Percentiles rank a stretch among this genome's conserved stretches.
Evolutionary conservation across 1,140 invertebrate genomes (phyloP).

Genomic region (Eriocheir sinensis): DNA sequence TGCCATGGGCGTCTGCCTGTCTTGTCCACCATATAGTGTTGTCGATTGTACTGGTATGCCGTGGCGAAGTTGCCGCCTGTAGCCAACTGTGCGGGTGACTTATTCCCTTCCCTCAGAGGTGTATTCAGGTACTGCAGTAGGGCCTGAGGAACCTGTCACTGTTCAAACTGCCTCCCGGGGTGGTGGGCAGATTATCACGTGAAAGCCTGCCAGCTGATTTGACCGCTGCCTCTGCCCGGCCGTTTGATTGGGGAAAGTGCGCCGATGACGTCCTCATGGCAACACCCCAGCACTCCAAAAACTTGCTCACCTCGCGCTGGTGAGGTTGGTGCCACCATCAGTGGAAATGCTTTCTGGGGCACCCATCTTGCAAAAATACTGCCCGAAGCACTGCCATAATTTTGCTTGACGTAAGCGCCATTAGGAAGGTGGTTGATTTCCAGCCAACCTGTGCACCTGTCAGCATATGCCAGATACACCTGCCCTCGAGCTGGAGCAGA

Average conservation of each 20-base stretch:
- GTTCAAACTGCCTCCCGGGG: background rate
- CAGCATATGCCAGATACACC: background rate
- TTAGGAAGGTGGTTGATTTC: background rate
- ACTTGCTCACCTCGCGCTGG: background rate
- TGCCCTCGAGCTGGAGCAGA: background rate
- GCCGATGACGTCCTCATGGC: conserved; percentile 25
- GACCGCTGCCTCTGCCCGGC: conserved; percentile 71
- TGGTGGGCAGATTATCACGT: background rate
- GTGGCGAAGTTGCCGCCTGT: too few species aligned
- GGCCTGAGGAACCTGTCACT: background rate
- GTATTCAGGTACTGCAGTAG: background rate
- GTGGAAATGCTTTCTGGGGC: too few species aligned
- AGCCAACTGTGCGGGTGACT: background rate
- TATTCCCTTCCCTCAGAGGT: background rate
- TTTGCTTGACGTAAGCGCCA: background rate
- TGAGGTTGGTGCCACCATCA: background rate
- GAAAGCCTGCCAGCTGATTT: conserved; percentile 68
- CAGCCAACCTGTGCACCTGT: background rate
- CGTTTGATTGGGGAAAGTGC: conserved; percentile 78
- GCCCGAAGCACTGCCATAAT: background rate
- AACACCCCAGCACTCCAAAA: background rate
- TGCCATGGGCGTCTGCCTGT: too few species aligned
- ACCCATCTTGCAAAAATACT: too few species aligned
- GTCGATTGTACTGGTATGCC: background rate
- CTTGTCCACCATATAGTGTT: too few species aligned